Evolutionary conservation across 2,797 vertebrate genomes (phyloP).

Genomic region (Arrhamphus sclerolepis): DNA sequence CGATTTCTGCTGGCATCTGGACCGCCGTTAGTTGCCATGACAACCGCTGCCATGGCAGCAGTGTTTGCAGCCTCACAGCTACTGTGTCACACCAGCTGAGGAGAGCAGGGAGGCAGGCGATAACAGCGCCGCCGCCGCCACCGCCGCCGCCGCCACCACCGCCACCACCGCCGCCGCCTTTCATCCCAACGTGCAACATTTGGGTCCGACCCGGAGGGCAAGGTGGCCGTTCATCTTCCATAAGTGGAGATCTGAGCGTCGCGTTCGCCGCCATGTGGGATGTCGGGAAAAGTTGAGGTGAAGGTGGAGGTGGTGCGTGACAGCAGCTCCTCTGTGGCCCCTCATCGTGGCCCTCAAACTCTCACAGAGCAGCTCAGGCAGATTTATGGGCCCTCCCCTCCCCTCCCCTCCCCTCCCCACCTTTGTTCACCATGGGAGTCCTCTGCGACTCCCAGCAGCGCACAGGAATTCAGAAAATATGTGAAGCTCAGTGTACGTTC

Average conservation of each 20-base stretch:
- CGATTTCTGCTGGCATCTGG: conserved; percentile 50
- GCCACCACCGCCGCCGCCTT: no score
- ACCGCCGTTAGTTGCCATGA: conserved; percentile 46
- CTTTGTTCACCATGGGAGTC: conserved; percentile 17
- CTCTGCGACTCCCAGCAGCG: conserved; percentile 60
- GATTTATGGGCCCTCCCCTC: conserved; percentile 57
- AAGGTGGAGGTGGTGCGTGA: no score
- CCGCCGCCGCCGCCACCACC: no score
- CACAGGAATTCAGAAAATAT: conserved; percentile 60
- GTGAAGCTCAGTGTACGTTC: not conserved
- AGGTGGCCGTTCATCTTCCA: conserved; percentile 54
- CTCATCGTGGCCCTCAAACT: conserved; percentile 45
- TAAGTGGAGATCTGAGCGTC: conserved; percentile 58
- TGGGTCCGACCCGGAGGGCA: conserved; percentile 49
- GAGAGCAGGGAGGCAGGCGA: conserved; percentile 27
- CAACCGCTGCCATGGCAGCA: conserved; percentile 24
- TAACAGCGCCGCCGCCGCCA: conserved; percentile 49
- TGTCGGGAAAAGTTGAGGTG: no score
- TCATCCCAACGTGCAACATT: conserved; percentile 63
- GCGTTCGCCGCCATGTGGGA: not conserved
- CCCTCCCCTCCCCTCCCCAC: no score
- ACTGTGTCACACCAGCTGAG: conserved; percentile 40
- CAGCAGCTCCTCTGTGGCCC: conserved; percentile 18
- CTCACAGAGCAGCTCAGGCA: conserved; percentile 48
- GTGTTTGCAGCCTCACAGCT: conserved; percentile 34